Percentiles rank a stretch among this genome's conserved stretches.
phyloP scores from a whole-genome alignment of 1,140 invertebrate species.

The Glomeris maerens region DNA sequence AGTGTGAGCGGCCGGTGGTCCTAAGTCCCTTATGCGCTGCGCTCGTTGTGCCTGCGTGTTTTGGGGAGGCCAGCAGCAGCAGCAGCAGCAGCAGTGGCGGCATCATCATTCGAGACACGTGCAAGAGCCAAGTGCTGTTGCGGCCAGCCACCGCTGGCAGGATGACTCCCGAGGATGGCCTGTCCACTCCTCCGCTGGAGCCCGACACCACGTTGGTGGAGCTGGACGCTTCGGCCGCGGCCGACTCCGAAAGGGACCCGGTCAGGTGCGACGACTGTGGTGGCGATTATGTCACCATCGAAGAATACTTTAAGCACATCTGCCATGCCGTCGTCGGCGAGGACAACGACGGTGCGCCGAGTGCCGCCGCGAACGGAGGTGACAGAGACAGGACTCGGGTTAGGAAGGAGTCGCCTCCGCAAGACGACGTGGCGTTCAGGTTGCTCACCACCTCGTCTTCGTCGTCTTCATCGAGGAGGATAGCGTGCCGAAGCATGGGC shows the following conservation, averaged over 20 bases:
- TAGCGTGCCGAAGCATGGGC: too few species aligned
- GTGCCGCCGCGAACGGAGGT: neutral
- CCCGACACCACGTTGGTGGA: conserved; percentile 1
- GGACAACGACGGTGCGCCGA: neutral
- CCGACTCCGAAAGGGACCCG: neutral
- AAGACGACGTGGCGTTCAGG: neutral
- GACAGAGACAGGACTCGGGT: neutral
- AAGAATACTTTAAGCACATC: neutral
- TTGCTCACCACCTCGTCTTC: neutral
- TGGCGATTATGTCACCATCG: neutral
- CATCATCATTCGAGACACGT: neutral
- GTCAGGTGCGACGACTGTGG: conserved; percentile 1
- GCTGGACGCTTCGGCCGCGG: neutral
- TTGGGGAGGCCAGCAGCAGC: neutral
- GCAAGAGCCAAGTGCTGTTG: neutral
- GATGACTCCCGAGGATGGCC: conserved; percentile 11
- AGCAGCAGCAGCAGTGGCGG: neutral
- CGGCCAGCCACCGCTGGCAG: neutral
- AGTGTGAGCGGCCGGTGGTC: conserved; percentile 3
- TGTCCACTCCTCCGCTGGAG: neutral
- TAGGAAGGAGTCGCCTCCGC: neutral
- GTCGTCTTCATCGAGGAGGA: too few species aligned
- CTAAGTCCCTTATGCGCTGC: neutral
- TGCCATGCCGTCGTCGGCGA: neutral
- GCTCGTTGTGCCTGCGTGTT: neutral